Evolutionary conservation across 2,888 invertebrate genomes (phyloP).

Genomic region (Drosophila phalerata): DNA sequence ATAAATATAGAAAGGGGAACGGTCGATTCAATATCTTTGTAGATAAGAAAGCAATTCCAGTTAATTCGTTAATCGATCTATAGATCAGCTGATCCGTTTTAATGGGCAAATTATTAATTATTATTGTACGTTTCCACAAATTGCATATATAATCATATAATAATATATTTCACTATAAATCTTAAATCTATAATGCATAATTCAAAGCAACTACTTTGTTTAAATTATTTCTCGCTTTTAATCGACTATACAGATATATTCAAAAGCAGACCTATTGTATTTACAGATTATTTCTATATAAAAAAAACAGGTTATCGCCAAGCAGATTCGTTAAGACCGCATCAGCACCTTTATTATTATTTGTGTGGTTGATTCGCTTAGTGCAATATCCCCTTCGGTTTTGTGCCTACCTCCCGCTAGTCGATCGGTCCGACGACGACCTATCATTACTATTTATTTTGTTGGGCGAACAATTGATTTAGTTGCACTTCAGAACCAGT

Average conservation of each 20-base stretch:
- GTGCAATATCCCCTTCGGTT: slow-evolving; percentile 14
- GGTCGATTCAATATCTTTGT: not conserved
- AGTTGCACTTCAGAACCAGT: slow-evolving; percentile 47
- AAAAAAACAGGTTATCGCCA: slow-evolving; percentile 45
- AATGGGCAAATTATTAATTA: slow-evolving; percentile 2
- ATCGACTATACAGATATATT: slow-evolving; percentile 10
- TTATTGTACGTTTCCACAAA: slow-evolving; percentile 7
- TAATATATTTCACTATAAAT: slow-evolving; percentile 11
- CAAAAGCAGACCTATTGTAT: slow-evolving; percentile 1
- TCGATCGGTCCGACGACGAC: not conserved
- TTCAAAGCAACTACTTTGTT: slow-evolving; percentile 5
- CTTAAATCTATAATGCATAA: slow-evolving; percentile 16
- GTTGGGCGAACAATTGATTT: slow-evolving; percentile 39
- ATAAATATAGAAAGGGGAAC: too few species aligned
- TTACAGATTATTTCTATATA: slow-evolving; percentile 16
- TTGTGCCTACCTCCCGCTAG: not conserved
- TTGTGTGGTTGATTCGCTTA: slow-evolving; percentile 38
- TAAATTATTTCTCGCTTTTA: slow-evolving; percentile 1
- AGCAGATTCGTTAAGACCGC: slow-evolving; percentile 13
- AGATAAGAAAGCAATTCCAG: not conserved
- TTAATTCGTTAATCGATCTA: not conserved
- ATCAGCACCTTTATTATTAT: slow-evolving; percentile 14
- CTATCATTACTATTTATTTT: slow-evolving; percentile 19
- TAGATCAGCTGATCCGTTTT: not conserved
- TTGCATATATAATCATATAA: slow-evolving; percentile 4